Conservation (phyloP, 2,888 invertebrate genomes). For the Aricia artaxerxes region DNA sequence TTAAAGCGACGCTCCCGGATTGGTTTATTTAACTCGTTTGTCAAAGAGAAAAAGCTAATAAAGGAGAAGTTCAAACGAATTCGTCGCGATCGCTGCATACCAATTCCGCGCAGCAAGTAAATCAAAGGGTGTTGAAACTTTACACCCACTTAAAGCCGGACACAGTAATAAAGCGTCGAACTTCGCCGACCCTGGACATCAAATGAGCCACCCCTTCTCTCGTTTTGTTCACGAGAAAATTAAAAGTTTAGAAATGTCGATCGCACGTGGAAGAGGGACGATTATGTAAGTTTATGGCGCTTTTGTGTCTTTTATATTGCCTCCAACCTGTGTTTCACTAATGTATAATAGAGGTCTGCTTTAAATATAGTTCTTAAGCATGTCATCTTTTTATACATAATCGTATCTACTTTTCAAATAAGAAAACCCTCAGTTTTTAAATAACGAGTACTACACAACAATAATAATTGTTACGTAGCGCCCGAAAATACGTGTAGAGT, state of each 20-base stretch:
- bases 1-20: neutral
- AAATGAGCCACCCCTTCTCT: constrained; percentile 73
- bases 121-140: constrained; percentile 81
- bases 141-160: constrained; percentile 81
- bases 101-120: constrained; percentile 75
- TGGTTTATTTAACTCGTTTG: constrained; percentile 42
- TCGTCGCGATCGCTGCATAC: constrained; percentile 61
- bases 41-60: constrained; percentile 34
- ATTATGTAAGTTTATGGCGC: constrained; percentile 39
- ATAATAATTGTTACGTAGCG: neutral
- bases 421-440: neutral
- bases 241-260: constrained; percentile 67
- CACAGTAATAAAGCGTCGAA: constrained; percentile 81
- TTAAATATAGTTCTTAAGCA: neutral
- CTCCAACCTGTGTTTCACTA: neutral
- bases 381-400: neutral
- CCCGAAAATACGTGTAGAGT: neutral
- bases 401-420: neutral
- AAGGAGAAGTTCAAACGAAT: constrained; percentile 58
- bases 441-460: neutral
- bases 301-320: neutral
- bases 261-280: constrained; percentile 47
- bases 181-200: constrained; percentile 76
- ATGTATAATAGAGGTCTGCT: neutral
- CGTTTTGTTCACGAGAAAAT: constrained; percentile 70